Evolutionary conservation across 2,113 vertebrate species (phyloP).

Genomic region (Pterocles gutturalis): DNA sequence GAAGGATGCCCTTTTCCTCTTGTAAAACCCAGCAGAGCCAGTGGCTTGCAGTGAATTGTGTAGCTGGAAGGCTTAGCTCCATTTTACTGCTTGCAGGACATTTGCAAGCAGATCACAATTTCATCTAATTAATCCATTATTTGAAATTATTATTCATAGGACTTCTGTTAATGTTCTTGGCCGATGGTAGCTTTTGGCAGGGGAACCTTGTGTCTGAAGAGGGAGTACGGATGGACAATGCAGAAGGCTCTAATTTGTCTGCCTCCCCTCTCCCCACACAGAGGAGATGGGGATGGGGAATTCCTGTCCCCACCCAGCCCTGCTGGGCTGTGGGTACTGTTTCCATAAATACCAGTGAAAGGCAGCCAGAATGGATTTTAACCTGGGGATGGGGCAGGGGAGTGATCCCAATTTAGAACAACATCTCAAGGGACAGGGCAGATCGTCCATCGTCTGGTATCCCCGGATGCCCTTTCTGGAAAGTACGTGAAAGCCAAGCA

Average conservation of each 20-base stretch:
- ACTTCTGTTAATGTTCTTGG: slow-evolving; percentile 37
- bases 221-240: not conserved
- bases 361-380: not conserved
- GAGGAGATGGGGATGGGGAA: not conserved
- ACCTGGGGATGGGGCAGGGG: not conserved
- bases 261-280: not conserved
- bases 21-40: not conserved
- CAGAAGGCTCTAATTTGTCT: not conserved
- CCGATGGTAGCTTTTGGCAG: not conserved
- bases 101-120: slow-evolving; percentile 24
- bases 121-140: slow-evolving; percentile 41
- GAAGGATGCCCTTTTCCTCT: rapidly evolving
- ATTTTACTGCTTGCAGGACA: slow-evolving; percentile 1
- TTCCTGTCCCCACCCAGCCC: not conserved
- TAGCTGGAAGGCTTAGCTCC: not conserved
- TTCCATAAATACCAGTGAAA: not conserved
- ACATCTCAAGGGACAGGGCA: not conserved
- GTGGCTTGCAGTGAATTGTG: not conserved
- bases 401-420: not conserved
- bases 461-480: slow-evolving; percentile 31
- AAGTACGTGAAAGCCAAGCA: not conserved
- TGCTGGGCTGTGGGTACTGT: not conserved
- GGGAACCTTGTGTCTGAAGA: not conserved
- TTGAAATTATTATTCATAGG: slow-evolving; percentile 39
- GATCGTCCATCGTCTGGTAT: not conserved